Base-by-base conservation (phyloP, 2,797 vertebrate genomes). In the Coregonus suidteri region DNA sequence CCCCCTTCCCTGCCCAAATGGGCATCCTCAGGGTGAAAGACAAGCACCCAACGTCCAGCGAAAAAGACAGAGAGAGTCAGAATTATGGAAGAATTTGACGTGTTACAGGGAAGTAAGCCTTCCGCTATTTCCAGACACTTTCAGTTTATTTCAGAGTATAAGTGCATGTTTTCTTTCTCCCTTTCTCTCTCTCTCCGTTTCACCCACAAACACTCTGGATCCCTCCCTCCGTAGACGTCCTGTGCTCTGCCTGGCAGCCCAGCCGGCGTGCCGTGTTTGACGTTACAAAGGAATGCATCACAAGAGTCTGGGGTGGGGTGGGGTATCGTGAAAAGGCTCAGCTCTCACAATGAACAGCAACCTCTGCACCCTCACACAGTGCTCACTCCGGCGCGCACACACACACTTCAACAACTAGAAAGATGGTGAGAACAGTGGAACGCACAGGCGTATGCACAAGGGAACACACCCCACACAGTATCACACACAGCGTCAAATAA, bases 241-340 rank as follows among this genome's bases (percentile, higher is more conserved):
- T 91, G 90, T 85, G 84, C 83, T 82, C 83, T 65, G 85, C 85
- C 81, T 85, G 73, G 67, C 54, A 47, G 86, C 84, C 87, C 88
- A 86, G 85, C 82, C 88, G 90, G 87, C 83, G 88, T 78, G 77
- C 4, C 53, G 34, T 52, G 83, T 90, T 87, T 89, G 91, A 92
- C 88, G 87, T 93, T 89, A 93, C 83, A 91, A 85, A 88, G 85
- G 87, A 92, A 92, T 91, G 88, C 83, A 86, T 90, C 85, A 92
- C 90, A 90, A 91, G 89, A 91, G 85, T 90, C 71, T 80, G 81
- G 74, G 68, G 41, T n/a, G 7, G 41, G 41, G 41, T 6, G 41
- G 41, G 13, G 3, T 13, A 16, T 75, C 41, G 64, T 47, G 62
- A 66, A 67, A 47, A 47, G 41, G 41, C 41, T 47, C 41, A 47